These are phyloP conservation scores for Ptychoptera albimana DNA, from an alignment of 2,888 invertebrate species.

Conservation along the genomic window DNA sequence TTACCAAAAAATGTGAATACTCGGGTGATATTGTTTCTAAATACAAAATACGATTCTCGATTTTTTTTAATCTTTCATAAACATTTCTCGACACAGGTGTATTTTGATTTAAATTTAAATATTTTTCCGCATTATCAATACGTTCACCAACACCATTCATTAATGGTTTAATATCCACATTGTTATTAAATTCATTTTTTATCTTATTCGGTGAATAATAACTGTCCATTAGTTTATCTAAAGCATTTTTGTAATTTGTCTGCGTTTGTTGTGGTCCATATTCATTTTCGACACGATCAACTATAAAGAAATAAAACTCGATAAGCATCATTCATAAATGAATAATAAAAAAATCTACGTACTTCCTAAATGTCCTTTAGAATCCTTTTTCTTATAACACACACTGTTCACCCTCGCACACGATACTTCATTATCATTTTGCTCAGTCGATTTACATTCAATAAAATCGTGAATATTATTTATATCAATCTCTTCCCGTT, in stretches of 20 bases:
- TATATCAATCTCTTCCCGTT: conserved; percentile 56
- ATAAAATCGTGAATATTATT: conserved; percentile 65
- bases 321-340: background rate
- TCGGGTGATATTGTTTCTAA: conserved; percentile 68
- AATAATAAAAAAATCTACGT: conserved; percentile 9
- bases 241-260: conserved; percentile 28
- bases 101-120: conserved; percentile 32
- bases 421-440: conserved; percentile 19
- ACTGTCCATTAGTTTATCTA: conserved; percentile 32
- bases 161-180: conserved; percentile 6
- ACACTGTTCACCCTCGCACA: conserved; percentile 67
- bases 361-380: conserved; percentile 71
- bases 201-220: background rate
- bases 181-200: conserved; percentile 8
- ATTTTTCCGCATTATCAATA: conserved; percentile 44
- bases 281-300: conserved; percentile 50
- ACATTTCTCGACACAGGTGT: conserved; percentile 44
- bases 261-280: conserved; percentile 46
- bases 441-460: conserved; percentile 16
- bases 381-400: conserved; percentile 51
- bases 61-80: conserved; percentile 48
- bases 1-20: conserved; percentile 53
- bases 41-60: conserved; percentile 57
- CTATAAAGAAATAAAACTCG: conserved; percentile 29
- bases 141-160: conserved; percentile 47